Evolutionary conservation across 2,888 invertebrate species (phyloP).

Genomic region (Phyllotreta cruciferae): DNA sequence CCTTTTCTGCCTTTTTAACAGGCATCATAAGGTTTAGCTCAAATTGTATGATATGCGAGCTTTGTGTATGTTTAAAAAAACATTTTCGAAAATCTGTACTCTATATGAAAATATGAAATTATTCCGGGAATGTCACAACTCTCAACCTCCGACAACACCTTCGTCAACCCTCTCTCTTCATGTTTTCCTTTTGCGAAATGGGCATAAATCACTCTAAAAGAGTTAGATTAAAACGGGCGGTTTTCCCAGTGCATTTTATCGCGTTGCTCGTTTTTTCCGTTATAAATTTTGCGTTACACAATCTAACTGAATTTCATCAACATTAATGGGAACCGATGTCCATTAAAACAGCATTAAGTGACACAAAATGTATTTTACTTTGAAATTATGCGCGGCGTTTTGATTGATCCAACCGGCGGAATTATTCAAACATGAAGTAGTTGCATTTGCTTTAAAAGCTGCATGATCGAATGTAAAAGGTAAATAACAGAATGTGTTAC

Average conservation of each 20-base stretch:
- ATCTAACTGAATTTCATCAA: conserved; percentile 29
- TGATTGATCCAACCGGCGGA: conserved; percentile 26
- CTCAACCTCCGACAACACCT: background rate
- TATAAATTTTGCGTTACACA: conserved; percentile 29
- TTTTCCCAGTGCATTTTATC: conserved; percentile 24
- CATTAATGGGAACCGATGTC: conserved; percentile 30
- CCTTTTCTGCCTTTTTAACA: too few species aligned
- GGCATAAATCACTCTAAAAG: conserved; percentile 26
- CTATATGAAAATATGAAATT: too few species aligned
- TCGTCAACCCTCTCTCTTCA: background rate
- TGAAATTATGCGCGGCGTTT: conserved; percentile 24
- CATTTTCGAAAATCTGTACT: too few species aligned
- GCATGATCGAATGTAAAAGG: background rate
- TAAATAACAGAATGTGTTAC: too few species aligned
- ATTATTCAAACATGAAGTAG: conserved; percentile 23
- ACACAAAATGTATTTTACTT: conserved; percentile 29
- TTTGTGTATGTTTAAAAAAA: too few species aligned
- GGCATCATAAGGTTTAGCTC: too few species aligned
- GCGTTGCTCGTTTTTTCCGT: conserved; percentile 21
- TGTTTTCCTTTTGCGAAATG: conserved; percentile 13
- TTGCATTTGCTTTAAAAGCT: conserved; percentile 22
- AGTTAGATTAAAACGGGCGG: conserved; percentile 25
- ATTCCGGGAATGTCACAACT: too few species aligned
- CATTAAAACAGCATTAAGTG: conserved; percentile 30
- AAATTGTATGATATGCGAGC: too few species aligned